These are phyloP conservation scores for Caretta caretta DNA, from an alignment of 2,113 vertebrate genomes.

Conservation along the genomic window DNA sequence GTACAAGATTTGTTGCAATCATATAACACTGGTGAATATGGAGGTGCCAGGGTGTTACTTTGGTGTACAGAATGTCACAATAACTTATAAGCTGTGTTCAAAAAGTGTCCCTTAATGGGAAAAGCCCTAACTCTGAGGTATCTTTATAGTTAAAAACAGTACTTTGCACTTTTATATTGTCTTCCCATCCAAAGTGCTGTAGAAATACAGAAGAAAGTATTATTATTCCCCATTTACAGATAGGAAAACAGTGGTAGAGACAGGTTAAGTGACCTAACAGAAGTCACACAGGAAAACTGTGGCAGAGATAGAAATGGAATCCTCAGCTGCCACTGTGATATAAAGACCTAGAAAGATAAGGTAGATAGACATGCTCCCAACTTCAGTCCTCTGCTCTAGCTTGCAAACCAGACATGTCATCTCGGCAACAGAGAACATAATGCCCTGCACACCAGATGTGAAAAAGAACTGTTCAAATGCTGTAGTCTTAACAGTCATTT, in stretches of 20 bases:
- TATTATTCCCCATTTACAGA: neutral
- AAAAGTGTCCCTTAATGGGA: neutral
- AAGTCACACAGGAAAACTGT: neutral
- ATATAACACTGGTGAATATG: no score
- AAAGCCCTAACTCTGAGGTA: neutral
- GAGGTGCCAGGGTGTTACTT: no score
- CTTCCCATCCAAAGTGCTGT: neutral
- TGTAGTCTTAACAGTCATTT: neutral
- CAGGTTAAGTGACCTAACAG: neutral
- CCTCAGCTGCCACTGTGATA: neutral
- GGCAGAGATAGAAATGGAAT: neutral
- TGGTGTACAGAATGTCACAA: no score
- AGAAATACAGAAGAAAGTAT: neutral
- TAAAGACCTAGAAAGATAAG: neutral
- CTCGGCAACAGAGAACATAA: neutral
- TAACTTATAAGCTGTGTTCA: neutral
- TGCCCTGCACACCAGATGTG: accelerated
- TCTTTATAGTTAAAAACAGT: neutral
- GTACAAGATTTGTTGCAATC: no score
- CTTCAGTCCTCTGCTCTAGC: neutral
- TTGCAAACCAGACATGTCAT: no score
- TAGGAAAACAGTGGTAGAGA: neutral
- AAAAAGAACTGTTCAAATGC: neutral
- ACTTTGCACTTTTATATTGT: neutral
- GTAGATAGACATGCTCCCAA: neutral